phyloP scores from a whole-genome alignment of 2,888 invertebrate genomes.

The Sesamia inferens region DNA sequence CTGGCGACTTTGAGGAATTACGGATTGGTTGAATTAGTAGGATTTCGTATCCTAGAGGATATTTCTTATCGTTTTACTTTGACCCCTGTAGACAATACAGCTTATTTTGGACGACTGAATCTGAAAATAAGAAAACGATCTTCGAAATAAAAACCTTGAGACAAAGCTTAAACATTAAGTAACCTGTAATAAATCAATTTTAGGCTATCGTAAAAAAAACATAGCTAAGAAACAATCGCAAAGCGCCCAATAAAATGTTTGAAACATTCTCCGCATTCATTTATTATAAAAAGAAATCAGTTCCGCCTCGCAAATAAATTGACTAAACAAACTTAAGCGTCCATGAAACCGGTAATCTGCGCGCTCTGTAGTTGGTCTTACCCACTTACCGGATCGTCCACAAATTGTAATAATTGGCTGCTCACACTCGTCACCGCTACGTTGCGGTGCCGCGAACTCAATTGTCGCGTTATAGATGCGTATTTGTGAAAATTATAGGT shows the following conservation, averaged over 20 bases:
- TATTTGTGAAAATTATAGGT: conserved; percentile 41
- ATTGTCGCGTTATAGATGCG: conserved; percentile 39
- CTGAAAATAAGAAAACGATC: neutral
- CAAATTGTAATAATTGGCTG: conserved; percentile 62
- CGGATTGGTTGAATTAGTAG: conserved; percentile 18
- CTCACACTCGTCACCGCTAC: conserved; percentile 50
- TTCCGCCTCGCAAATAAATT: conserved; percentile 59
- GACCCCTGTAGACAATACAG: neutral
- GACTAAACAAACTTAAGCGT: conserved; percentile 59
- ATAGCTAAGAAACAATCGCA: neutral
- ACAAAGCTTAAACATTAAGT: neutral
- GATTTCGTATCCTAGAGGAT: neutral
- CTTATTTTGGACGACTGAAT: neutral
- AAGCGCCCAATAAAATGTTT: neutral
- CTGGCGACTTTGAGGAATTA: conserved; percentile 54
- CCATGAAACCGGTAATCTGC: conserved; percentile 60
- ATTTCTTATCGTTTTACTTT: neutral
- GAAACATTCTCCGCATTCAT: conserved; percentile 20
- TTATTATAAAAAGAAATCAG: conserved; percentile 55
- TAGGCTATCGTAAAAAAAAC: neutral
- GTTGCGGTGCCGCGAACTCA: conserved; percentile 45
- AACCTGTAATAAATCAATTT: neutral
- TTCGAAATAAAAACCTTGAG: neutral
- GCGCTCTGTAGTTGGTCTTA: conserved; percentile 40
- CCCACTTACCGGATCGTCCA: conserved; percentile 58